Evolutionary conservation across 2,113 vertebrate genomes (phyloP).

Genomic region (Girardinichthys multiradiatus): DNA sequence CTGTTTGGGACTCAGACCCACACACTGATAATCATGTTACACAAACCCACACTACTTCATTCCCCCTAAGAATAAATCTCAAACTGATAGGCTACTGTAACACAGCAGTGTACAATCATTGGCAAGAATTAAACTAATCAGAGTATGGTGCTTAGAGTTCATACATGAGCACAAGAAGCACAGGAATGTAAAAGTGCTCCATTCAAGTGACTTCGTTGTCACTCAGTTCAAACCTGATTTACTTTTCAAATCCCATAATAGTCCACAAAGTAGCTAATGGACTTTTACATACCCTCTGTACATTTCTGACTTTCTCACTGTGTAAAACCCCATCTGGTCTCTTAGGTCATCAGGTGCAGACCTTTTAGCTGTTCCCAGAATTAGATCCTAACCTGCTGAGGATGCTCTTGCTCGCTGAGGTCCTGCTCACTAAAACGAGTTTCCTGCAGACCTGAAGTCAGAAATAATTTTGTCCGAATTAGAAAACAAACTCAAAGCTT

Average conservation of each 20-base stretch:
- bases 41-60: not conserved
- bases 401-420: not conserved
- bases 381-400: not conserved
- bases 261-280: not conserved
- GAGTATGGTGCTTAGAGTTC: not conserved
- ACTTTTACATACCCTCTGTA: not conserved
- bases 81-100: not conserved
- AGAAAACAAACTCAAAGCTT: not conserved
- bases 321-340: slow-evolving; percentile 2
- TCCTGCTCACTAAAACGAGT: not conserved
- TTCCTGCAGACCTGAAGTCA: slow-evolving; percentile 1
- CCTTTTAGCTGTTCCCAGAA: slow-evolving; percentile 7
- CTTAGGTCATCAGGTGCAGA: slow-evolving; percentile 3
- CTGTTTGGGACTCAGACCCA: not conserved
- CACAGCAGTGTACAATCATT: not conserved
- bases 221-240: not conserved
- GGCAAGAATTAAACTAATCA: not conserved
- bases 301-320: not conserved
- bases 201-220: not conserved
- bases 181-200: too few species aligned
- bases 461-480: not conserved
- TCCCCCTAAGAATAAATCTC: not conserved
- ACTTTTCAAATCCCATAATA: too few species aligned
- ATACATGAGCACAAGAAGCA: too few species aligned
- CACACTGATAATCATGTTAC: not conserved